Evolutionary conservation across 1,140 invertebrate genomes (phyloP).

Genomic region (Antheraea pernyi): DNA sequence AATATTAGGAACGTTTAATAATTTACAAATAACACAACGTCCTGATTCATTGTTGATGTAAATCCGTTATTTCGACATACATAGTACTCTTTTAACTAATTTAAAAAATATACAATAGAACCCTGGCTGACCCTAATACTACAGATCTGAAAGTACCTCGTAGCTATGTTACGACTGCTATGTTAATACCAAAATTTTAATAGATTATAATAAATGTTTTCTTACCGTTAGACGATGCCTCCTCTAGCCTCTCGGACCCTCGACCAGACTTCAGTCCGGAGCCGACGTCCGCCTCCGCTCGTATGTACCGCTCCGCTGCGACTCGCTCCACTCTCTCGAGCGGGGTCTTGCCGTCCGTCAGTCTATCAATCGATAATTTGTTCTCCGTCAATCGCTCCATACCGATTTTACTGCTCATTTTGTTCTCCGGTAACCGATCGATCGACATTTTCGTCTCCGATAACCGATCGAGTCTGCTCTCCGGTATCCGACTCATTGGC

Average conservation of each 20-base stretch:
- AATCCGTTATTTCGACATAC: too few relatives aligned
- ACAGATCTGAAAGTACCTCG: too few relatives aligned
- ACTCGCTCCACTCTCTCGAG: slow-evolving; percentile 10
- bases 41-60: too few relatives aligned
- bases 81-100: too few relatives aligned
- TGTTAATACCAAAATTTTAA: too few relatives aligned
- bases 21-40: too few relatives aligned
- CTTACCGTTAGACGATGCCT: slow-evolving; percentile 54
- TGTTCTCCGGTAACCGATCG: slow-evolving; percentile 32
- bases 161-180: too few relatives aligned
- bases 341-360: slow-evolving; percentile 32
- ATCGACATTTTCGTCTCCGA: slow-evolving; percentile 41
- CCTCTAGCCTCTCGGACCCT: slow-evolving; percentile 45
- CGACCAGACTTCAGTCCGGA: slow-evolving; percentile 48
- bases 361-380: slow-evolving; percentile 26
- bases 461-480: slow-evolving; percentile 34
- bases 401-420: slow-evolving; percentile 33
- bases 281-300: slow-evolving; percentile 68
- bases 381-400: slow-evolving; percentile 35
- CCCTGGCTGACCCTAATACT: too few relatives aligned
- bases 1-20: too few relatives aligned
- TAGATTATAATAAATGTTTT: background rate
- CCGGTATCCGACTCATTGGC: slow-evolving; percentile 11
- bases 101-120: too few relatives aligned
- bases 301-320: slow-evolving; percentile 44